Evolutionary conservation across 2,888 invertebrate species (phyloP).

Genomic region (Papilio gigon): DNA sequence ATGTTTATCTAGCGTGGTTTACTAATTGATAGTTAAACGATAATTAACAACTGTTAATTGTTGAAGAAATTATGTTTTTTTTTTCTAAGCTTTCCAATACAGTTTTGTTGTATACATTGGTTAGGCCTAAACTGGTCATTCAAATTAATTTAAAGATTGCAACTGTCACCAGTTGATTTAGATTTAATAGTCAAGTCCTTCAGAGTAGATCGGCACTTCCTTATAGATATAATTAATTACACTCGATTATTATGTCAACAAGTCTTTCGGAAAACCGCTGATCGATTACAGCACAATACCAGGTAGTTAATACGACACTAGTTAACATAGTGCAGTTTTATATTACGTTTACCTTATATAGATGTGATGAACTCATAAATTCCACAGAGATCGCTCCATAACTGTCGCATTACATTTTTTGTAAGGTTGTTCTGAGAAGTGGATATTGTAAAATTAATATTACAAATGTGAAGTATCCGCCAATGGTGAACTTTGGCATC

Average conservation of each 20-base stretch:
- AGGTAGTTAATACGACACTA: conserved; percentile 14
- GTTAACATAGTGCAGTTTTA: conserved; percentile 13
- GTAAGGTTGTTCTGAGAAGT: conserved; percentile 21
- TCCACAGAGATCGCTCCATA: conserved; percentile 17
- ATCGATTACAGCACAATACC: conserved; percentile 25
- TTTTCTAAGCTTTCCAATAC: no score
- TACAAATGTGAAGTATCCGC: no score
- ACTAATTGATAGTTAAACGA: no score
- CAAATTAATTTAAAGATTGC: not conserved
- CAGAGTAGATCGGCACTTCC: conserved; percentile 18
- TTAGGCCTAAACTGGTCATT: no score
- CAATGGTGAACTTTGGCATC: no score
- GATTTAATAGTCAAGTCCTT: not conserved
- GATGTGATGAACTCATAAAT: conserved; percentile 14
- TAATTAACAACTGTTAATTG: no score
- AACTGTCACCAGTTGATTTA: not conserved
- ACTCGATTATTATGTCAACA: conserved; percentile 18
- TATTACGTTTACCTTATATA: conserved; percentile 19
- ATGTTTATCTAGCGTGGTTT: no score
- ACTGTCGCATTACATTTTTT: conserved; percentile 24
- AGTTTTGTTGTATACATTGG: no score
- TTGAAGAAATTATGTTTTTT: no score
- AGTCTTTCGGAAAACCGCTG: conserved; percentile 29
- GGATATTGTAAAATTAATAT: not conserved
- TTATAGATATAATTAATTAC: conserved; percentile 17